Evolutionary conservation across 2,797 vertebrate species (phyloP).

Genomic region (Paguma larvata): DNA sequence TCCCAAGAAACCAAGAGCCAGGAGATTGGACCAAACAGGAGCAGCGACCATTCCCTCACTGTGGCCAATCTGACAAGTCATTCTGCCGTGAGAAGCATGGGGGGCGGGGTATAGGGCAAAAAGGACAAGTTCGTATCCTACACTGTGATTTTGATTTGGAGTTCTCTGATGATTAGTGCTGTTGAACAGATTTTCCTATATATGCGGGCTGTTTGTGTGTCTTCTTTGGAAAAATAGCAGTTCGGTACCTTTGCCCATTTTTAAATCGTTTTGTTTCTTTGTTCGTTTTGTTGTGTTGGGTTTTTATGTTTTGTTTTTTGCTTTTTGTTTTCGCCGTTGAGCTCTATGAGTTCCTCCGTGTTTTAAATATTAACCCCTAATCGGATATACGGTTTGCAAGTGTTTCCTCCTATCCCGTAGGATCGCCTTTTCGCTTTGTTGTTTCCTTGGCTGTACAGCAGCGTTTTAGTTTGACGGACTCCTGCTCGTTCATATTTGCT

Average conservation of each 20-base stretch:
- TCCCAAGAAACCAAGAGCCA: not conserved
- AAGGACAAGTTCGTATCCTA: not conserved
- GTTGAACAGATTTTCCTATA: not conserved
- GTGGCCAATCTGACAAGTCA: not conserved
- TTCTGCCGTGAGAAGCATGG: not conserved
- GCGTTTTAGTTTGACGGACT: not conserved
- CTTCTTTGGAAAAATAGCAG: not conserved
- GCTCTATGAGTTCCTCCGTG: not conserved
- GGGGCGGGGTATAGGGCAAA: not conserved
- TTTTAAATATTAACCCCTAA: not conserved
- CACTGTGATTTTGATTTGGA: not conserved
- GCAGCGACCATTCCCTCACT: not conserved
- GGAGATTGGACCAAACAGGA: not conserved
- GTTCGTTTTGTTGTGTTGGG: not conserved
- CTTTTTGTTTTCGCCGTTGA: not conserved
- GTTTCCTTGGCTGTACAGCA: not conserved
- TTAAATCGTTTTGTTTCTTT: not conserved
- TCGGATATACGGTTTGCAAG: not conserved
- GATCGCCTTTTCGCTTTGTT: not conserved
- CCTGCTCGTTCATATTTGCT: not conserved
- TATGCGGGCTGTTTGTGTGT: not conserved
- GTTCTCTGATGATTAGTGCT: not conserved
- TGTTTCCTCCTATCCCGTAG: not conserved
- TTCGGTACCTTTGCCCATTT: not conserved
- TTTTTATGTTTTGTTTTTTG: not conserved